Conservation (phyloP, 2,113 vertebrate genomes). For the Ophiodon elongatus region DNA sequence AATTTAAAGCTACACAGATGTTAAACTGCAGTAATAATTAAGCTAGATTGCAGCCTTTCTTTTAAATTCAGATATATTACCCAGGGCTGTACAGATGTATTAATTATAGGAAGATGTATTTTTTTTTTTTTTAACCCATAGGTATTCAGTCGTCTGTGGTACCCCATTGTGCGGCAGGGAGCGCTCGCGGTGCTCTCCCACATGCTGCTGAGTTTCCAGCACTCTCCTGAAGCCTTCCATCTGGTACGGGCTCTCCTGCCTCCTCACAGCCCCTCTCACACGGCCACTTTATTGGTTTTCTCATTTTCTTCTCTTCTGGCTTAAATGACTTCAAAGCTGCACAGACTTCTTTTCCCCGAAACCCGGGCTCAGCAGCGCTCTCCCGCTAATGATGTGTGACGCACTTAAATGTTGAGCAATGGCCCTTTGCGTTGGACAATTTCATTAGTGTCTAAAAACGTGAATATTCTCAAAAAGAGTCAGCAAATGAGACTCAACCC, state of each 20-base stretch:
- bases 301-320: conserved; percentile 58
- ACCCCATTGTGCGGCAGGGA: conserved; percentile 96
- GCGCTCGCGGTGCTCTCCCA: conserved; percentile 96
- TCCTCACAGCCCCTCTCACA: conserved; percentile 46
- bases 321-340: conserved; percentile 67
- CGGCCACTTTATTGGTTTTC: conserved; percentile 51
- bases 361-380: conserved; percentile 16
- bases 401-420: conserved; percentile 55
- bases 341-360: conserved; percentile 49
- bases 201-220: conserved; percentile 99
- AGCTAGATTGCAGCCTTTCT: not conserved
- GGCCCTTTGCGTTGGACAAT: conserved; percentile 52
- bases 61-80: not conserved
- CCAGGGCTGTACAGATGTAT: conserved; percentile 1
- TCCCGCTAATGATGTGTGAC: conserved; percentile 64
- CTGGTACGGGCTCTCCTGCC: conserved; percentile 87
- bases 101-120: not conserved
- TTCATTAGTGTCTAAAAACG: conserved; percentile 63
- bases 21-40: not conserved
- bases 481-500: conserved; percentile 51
- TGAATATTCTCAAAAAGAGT: conserved; percentile 42
- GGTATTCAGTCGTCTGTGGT: conserved; percentile 98
- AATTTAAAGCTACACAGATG: not conserved
- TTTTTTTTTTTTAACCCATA: conserved; percentile 58
- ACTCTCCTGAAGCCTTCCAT: conserved; percentile 99